Conservation (phyloP, 1,140 invertebrate genomes). For the Eufriesea mexicana region DNA sequence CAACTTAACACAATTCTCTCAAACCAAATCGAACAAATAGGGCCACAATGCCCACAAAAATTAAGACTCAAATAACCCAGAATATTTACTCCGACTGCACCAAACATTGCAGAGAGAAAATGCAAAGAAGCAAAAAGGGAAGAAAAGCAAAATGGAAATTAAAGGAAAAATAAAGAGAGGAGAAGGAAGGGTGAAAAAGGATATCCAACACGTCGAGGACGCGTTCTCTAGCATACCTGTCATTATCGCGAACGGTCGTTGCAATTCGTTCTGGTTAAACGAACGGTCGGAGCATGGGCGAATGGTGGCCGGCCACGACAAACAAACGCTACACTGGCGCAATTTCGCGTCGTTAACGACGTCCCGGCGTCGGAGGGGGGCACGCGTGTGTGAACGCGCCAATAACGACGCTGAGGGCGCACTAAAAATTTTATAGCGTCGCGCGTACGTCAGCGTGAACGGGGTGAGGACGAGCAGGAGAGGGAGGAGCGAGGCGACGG, state of each 20-base stretch:
- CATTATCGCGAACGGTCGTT: constrained; percentile 50
- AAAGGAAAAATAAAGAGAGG: too few relatives aligned
- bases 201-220: not conserved
- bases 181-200: not conserved
- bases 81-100: too few relatives aligned
- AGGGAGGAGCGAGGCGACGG: not conserved
- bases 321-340: constrained; percentile 58
- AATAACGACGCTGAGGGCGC: constrained; percentile 49
- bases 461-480: not conserved
- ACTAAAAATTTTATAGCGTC: constrained; percentile 67
- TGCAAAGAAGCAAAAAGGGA: too few relatives aligned
- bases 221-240: constrained; percentile 34
- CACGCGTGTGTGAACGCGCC: constrained; percentile 30
- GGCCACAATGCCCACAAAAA: too few relatives aligned
- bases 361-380: constrained; percentile 11
- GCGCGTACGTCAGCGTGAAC: constrained; percentile 39
- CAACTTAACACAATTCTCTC: too few relatives aligned
- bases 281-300: constrained; percentile 18
- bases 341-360: constrained; percentile 66
- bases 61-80: too few relatives aligned
- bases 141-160: too few relatives aligned
- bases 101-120: too few relatives aligned
- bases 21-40: too few relatives aligned
- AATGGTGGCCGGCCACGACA: constrained; percentile 50
- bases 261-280: constrained; percentile 56